phyloP scores from a whole-genome alignment of 2,113 vertebrate genomes.

The Erythrocercus mccallii region DNA sequence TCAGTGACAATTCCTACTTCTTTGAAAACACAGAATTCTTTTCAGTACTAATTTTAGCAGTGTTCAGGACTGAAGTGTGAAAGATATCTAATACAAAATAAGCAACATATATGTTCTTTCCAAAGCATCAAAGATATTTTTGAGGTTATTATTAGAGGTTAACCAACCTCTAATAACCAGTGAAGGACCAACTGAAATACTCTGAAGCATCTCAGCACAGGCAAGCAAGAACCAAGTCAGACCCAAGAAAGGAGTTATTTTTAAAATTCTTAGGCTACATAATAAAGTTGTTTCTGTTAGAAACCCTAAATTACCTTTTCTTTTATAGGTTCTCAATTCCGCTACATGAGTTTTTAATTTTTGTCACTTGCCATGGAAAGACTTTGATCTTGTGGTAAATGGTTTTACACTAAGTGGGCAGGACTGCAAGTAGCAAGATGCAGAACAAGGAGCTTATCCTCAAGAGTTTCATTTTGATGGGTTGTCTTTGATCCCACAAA shows the following conservation, averaged over 20 bases:
- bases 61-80: neutral
- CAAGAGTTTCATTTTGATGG: neutral
- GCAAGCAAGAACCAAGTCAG: neutral
- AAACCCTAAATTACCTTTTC: neutral
- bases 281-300: neutral
- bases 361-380: neutral
- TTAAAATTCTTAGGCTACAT: neutral
- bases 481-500: conserved; percentile 5
- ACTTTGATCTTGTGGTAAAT: neutral
- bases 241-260: neutral
- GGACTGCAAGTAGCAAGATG: neutral
- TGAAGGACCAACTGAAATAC: neutral
- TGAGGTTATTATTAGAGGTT: too few species aligned
- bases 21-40: neutral
- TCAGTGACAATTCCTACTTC: neutral
- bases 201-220: neutral
- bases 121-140: neutral
- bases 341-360: neutral
- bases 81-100: neutral
- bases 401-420: neutral
- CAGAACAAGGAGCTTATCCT: neutral
- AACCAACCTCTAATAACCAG: neutral
- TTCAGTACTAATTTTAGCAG: neutral
- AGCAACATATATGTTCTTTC: neutral
- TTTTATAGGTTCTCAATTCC: neutral